phyloP scores from a whole-genome alignment of 2,888 invertebrate genomes.

The Drosophila fungiperda region DNA sequence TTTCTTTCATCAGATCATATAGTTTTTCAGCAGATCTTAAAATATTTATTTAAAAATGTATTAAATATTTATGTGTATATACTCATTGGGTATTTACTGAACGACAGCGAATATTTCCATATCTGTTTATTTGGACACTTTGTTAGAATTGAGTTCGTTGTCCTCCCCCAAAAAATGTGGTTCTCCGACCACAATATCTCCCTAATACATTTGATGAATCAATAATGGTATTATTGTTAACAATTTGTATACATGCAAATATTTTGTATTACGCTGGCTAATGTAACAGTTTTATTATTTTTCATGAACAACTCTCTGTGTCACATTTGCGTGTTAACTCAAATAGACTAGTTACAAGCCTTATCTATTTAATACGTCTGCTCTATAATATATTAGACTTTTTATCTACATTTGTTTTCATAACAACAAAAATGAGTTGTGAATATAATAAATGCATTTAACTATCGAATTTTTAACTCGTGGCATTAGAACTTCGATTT shows the following conservation, averaged over 20 bases:
- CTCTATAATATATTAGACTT: too few species aligned
- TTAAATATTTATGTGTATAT: background rate
- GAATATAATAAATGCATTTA: background rate
- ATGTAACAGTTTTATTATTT: background rate
- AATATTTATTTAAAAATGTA: background rate
- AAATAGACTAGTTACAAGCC: background rate
- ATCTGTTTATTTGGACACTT: background rate
- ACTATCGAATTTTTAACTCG: constrained; percentile 1
- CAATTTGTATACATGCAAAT: background rate
- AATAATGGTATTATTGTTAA: background rate
- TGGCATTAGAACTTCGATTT: background rate
- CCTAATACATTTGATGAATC: constrained; percentile 35
- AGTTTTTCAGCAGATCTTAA: background rate
- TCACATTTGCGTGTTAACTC: background rate
- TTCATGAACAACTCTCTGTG: background rate
- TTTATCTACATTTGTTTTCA: background rate
- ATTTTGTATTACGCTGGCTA: background rate
- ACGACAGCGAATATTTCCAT: background rate
- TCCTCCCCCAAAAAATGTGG: constrained; percentile 8
- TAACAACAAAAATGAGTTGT: background rate
- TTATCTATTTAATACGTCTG: background rate
- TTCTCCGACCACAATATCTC: constrained; percentile 25
- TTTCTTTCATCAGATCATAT: background rate
- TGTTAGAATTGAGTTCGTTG: constrained; percentile 15
- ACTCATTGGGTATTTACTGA: background rate